These are phyloP conservation scores for Chrosomus eos DNA, from an alignment of 2,797 vertebrate species.

Conservation along the genomic window DNA sequence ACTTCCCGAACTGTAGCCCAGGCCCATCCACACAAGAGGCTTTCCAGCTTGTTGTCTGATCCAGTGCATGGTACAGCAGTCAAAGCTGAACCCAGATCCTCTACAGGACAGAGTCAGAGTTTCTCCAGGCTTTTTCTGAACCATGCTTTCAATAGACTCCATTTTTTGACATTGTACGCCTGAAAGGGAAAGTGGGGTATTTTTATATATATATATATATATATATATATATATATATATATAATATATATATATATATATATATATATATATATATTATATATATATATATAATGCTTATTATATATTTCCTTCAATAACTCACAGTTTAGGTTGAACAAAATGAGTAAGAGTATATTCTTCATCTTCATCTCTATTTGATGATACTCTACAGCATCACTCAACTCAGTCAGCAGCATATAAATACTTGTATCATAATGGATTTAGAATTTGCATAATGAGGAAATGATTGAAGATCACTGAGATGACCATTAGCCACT, in stretches of 20 bases:
- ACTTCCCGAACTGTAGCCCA: neutral
- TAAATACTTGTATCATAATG: neutral
- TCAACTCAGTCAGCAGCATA: neutral
- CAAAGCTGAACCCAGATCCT: conserved; percentile 36
- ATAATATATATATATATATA: too few relatives aligned
- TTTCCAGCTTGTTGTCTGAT: conserved; percentile 42
- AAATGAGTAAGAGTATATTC: neutral
- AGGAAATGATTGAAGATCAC: neutral
- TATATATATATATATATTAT: too few relatives aligned
- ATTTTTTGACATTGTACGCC: neutral
- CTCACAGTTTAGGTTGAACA: neutral
- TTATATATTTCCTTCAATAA: too few relatives aligned
- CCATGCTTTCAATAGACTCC: neutral
- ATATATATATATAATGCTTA: too few relatives aligned
- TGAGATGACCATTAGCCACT: neutral
- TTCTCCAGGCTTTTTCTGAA: conserved; percentile 27
- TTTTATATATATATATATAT: too few relatives aligned
- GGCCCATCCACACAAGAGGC: conserved; percentile 31
- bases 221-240: too few relatives aligned
- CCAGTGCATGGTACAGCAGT: neutral
- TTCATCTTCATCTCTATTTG: conserved; percentile 2
- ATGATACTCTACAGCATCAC: neutral
- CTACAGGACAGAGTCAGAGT: conserved; percentile 49
- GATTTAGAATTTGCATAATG: neutral
- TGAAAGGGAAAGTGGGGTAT: too few relatives aligned